These are phyloP conservation scores for Hirtodrosophila trivittata DNA, from an alignment of 2,888 invertebrate species.

Conservation along the genomic window DNA sequence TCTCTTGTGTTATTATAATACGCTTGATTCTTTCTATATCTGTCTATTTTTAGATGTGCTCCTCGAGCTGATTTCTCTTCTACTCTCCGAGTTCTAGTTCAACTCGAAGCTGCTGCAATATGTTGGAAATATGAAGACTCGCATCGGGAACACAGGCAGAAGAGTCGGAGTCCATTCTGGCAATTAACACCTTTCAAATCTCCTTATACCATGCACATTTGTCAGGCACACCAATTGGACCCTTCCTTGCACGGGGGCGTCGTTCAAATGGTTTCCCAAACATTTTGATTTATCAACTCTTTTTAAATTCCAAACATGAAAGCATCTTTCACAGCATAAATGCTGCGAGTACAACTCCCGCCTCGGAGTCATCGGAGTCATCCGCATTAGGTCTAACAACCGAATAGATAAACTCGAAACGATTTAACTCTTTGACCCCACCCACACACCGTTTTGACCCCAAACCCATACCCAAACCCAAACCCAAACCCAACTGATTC, in stretches of 20 bases:
- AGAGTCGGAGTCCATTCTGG: constrained; percentile 28
- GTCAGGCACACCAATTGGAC: constrained; percentile 50
- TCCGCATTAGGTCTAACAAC: constrained; percentile 63
- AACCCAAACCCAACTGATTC: constrained; percentile 5
- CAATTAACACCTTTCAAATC: constrained; percentile 69
- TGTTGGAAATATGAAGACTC: too few relatives aligned
- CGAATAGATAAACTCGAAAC: constrained; percentile 64
- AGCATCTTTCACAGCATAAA: constrained; percentile 63
- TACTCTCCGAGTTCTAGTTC: too few relatives aligned
- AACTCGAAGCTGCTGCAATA: too few relatives aligned
- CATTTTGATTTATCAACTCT: constrained; percentile 80
- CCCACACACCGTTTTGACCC: constrained; percentile 57
- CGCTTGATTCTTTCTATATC: constrained; percentile 14
- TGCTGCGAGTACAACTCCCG: constrained; percentile 34
- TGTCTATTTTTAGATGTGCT: constrained; percentile 2
- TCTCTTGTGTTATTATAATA: constrained; percentile 13
- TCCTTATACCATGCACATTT: constrained; percentile 52
- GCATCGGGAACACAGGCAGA: too few relatives aligned
- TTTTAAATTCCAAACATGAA: constrained; percentile 72
- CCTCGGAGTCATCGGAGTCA: constrained; percentile 44
- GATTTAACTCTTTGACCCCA: constrained; percentile 80
- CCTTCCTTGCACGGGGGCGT: too few relatives aligned
- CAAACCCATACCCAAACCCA: constrained; percentile 19
- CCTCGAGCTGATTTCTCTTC: too few relatives aligned
- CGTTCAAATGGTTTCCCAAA: constrained; percentile 45